These are phyloP conservation scores for Chydorus sphaericus DNA, from an alignment of 2,888 invertebrate genomes.

Conservation along the genomic window DNA sequence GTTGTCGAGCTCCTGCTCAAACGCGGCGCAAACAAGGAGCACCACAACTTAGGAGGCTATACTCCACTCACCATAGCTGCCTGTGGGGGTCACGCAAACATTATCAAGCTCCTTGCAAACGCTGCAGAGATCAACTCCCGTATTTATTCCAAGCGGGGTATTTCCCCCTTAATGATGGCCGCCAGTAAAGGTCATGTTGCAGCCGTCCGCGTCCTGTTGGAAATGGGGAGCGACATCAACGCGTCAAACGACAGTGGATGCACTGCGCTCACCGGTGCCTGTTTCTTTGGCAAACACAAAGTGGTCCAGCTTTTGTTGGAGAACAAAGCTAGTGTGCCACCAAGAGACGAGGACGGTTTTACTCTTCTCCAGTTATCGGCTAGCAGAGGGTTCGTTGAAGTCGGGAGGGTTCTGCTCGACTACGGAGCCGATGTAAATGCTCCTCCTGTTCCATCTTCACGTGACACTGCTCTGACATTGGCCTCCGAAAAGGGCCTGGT, in stretches of 20 bases:
- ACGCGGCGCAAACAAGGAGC: conserved; percentile 89
- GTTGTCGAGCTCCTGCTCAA: conserved; percentile 80
- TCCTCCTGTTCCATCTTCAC: conserved; percentile 90
- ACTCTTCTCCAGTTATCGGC: conserved; percentile 99
- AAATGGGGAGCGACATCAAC: conserved; percentile 98
- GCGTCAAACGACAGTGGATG: conserved; percentile 98
- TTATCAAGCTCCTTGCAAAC: conserved; percentile 82
- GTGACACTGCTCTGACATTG: conserved; percentile 96
- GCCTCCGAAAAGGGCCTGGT: conserved; percentile 99
- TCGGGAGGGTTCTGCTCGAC: conserved; percentile 84
- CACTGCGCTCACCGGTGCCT: conserved; percentile 93
- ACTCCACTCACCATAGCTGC: conserved; percentile 97
- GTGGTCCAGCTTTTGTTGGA: conserved; percentile 92
- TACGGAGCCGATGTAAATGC: conserved; percentile 98
- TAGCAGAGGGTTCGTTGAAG: conserved; percentile 97
- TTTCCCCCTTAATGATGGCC: conserved; percentile 96
- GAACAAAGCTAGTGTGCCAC: conserved; percentile 95
- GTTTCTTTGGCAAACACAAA: conserved; percentile 97
- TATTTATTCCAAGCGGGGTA: conserved; percentile 91
- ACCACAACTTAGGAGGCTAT: conserved; percentile 97
- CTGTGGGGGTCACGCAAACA: conserved; percentile 95
- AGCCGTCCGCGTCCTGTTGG: conserved; percentile 83
- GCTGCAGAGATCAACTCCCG: conserved; percentile 98
- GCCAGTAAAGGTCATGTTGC: conserved; percentile 97
- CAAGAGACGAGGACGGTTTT: conserved; percentile 94